Evolutionary conservation across 2,113 vertebrate species (phyloP), one percentile per base, ranked within the genome.

Genomic region (Salvelinus fontinalis): DNA sequence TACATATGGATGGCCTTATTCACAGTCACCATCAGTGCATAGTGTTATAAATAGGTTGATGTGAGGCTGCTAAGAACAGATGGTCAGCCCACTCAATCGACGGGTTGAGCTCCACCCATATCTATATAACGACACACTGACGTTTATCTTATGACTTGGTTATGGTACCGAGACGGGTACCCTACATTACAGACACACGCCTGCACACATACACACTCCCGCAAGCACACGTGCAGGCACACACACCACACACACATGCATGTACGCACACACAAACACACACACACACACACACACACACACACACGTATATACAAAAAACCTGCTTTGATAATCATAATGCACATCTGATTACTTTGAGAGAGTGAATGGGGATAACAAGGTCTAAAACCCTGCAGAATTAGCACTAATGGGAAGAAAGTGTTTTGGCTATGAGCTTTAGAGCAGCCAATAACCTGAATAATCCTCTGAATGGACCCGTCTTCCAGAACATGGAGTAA

Each of bases 51-150:
- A 89, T 77, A 81, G 83, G 81, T 86, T 80, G 76, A 88, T 80
- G 70, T 73, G 66, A 70, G 79, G 65, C 59, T 31, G 16, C n/a
- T 67, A 71, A 84, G 89, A 87, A 90, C 88, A 91, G 89, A 90
- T 91, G 90, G 89, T 75, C 75, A 67, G 2, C 74, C 31, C 73
- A 70, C 69, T 75, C 70, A 90, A 92, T 92, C 82, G 90, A 91
- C 90, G 77, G 72, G 75, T 5, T 20, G 26, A 57, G 59, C 80
- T 65, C 74, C 70, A 51, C 82, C 78, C 81, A 84, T 88, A 88
- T 90, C 85, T 89, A 84, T 85, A 85, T 78, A 83, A 83, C 78
- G 67, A 6, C 76, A 75, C 24, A 4, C 3, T 73, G 67, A 73
- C 73, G 65, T 85, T 79, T 85, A 84, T 31, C 34, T n/a, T 44